phyloP scores from a whole-genome alignment of 2,797 vertebrate genomes.

The Epinephelus awoara region DNA sequence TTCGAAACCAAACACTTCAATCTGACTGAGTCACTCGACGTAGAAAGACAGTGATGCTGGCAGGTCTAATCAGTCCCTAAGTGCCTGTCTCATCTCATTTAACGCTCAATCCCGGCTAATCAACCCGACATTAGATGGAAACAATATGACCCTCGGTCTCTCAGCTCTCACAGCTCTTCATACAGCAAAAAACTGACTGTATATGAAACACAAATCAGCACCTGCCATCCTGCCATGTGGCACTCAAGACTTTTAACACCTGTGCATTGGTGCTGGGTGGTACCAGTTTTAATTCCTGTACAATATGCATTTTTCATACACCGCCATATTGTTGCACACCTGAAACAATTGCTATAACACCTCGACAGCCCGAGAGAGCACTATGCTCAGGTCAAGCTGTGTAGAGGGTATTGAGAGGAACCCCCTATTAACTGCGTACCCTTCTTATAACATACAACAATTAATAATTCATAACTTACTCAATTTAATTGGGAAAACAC shows the following conservation, averaged over 20 bases:
- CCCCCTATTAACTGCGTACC: no score
- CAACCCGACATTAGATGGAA: slow-evolving; percentile 44
- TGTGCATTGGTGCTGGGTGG: no score
- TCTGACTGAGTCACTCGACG: slow-evolving; percentile 42
- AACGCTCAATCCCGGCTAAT: slow-evolving; percentile 35
- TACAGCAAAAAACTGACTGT: background rate
- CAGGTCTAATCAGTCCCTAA: slow-evolving; percentile 65
- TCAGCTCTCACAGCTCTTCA: background rate
- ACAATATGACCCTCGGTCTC: slow-evolving; percentile 41
- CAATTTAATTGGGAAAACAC: no score
- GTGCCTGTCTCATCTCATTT: slow-evolving; percentile 62
- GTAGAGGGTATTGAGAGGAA: no score
- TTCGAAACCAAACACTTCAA: slow-evolving; percentile 40
- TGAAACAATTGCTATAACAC: no score
- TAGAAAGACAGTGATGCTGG: slow-evolving; percentile 41
- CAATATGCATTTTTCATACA: no score
- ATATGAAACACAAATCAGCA: slow-evolving; percentile 4
- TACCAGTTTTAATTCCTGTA: no score
- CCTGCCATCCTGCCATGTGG: background rate
- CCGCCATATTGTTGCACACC: no score
- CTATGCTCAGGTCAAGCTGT: no score
- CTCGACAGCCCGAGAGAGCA: no score
- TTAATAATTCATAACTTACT: no score
- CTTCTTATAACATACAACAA: no score
- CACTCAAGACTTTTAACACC: background rate